A percentile compares a stretch with the other conserved stretches of the same genome.
Evolutionary conservation across 2,888 invertebrate genomes (phyloP).

Genomic region (Lasioglossum pauxillum): DNA sequence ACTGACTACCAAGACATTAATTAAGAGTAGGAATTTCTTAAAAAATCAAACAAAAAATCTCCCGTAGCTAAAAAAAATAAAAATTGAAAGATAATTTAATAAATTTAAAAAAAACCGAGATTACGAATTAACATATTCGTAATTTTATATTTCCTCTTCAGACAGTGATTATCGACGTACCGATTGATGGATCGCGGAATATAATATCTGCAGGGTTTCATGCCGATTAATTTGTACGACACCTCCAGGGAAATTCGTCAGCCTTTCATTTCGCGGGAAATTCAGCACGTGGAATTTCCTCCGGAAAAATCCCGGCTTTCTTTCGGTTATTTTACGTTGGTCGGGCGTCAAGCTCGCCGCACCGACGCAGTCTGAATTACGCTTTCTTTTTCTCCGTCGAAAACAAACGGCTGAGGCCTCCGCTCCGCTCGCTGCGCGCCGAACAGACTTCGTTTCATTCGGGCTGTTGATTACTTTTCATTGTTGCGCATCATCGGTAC

Average conservation of each 20-base stretch:
- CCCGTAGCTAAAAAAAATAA: neutral
- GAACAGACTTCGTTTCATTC: constrained; percentile 3
- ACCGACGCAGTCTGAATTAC: constrained; percentile 20
- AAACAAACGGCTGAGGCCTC: neutral
- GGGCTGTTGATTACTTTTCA: constrained; percentile 27
- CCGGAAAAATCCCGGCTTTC: constrained; percentile 3
- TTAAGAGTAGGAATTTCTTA: neutral
- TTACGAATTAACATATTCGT: neutral
- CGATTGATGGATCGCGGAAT: neutral
- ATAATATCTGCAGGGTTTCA: neutral
- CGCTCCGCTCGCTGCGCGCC: constrained; percentile 1
- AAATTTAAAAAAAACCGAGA: neutral
- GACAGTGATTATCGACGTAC: neutral
- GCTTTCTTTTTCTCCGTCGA: neutral
- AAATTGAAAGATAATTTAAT: neutral
- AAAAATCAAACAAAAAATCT: neutral
- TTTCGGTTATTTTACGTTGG: constrained; percentile 9
- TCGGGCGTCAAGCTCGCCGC: constrained; percentile 3
- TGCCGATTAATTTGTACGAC: neutral
- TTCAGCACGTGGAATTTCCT: neutral
- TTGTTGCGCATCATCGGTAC: constrained; percentile 15
- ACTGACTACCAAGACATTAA: neutral
- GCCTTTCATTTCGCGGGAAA: constrained; percentile 4
- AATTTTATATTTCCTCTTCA: neutral
- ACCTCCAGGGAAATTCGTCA: constrained; percentile 3